Conservation (phyloP, 2,113 vertebrate genomes). For the Bungarus multicinctus region DNA sequence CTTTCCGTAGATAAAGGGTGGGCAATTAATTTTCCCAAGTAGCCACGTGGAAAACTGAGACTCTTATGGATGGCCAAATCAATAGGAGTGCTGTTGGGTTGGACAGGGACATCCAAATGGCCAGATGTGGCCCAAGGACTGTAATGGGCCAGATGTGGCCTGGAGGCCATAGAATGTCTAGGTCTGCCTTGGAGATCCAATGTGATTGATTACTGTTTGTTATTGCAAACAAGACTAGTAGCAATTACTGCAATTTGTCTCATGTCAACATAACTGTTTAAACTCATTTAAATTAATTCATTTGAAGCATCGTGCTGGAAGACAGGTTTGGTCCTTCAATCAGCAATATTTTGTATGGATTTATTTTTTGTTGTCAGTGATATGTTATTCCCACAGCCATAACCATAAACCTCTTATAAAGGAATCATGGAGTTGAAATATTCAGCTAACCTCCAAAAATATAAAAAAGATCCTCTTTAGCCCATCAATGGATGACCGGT, state of each 20-base stretch:
- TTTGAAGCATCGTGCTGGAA: conserved; percentile 23
- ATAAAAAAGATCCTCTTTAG: conserved; percentile 23
- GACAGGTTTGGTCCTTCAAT: conserved; percentile 42
- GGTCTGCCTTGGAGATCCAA: neutral
- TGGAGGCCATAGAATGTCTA: neutral
- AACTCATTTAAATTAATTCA: conserved; percentile 4
- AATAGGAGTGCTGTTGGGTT: neutral
- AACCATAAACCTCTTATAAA: conserved; percentile 24
- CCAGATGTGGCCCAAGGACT: neutral
- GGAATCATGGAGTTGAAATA: neutral
- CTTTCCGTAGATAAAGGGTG: neutral
- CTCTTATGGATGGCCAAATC: neutral
- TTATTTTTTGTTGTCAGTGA: neutral
- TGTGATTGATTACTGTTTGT: neutral
- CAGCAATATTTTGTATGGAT: conserved; percentile 10
- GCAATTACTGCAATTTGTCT: neutral
- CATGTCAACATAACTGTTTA: conserved; percentile 18
- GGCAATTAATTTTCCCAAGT: neutral
- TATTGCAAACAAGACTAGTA: neutral
- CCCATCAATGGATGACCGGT: conserved; percentile 14
- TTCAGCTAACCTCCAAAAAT: neutral
- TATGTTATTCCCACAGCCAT: conserved; percentile 15
- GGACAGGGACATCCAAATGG: neutral
- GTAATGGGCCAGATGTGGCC: too few relatives aligned
- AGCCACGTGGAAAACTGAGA: neutral